Base-by-base conservation (phyloP, 1,140 invertebrate species). In the Nasonia giraulti region DNA sequence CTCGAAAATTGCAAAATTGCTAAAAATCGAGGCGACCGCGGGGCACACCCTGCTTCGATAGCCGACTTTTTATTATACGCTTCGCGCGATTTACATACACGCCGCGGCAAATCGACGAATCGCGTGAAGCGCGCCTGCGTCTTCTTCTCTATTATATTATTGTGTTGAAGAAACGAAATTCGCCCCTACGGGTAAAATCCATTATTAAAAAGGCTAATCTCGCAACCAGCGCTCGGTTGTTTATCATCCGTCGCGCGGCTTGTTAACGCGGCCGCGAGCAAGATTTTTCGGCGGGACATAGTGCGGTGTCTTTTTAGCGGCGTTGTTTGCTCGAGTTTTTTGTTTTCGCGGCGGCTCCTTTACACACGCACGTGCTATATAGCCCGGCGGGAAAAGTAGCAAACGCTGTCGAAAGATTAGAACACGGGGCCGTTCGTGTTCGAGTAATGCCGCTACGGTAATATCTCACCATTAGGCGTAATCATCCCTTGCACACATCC, bases 401-500 rank as follows among this genome's bases (percentile, higher is more conserved):
- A 86, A 86, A 86, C 85, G 23, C 90, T 92, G 91, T 93, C 92
- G 91, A 92, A 93, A 92, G 91, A 93, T 93, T 93, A 93, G 91
- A 92, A 93, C 92, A 93, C 88, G 90, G 89, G 73, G 75, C 88
- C 89, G 89, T 88, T 90, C 89, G 90, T 93, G 91, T 93, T 89
- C 91, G 92, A 92, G 91, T 92, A 92, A 93, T 92, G 90, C 91
- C 89, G 88, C 89, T 89, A 88, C 89, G 91, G 92, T 93, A 92
- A 93, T 93, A 93, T 93, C 91, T 93, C 92, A 93, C 91, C 92
- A 93, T 93, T 93, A 93, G 91, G 91, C 91, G 92, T 93, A 93
- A 93, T 93, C 92, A 93, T 92, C 91, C 91, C 90, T 90, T 91
- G 85, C 91, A 92, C 91, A 93, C 91, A 92, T 91, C 90, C 91